Conservation (phyloP, 1,140 invertebrate genomes). For the Coboldia fuscipes region DNA sequence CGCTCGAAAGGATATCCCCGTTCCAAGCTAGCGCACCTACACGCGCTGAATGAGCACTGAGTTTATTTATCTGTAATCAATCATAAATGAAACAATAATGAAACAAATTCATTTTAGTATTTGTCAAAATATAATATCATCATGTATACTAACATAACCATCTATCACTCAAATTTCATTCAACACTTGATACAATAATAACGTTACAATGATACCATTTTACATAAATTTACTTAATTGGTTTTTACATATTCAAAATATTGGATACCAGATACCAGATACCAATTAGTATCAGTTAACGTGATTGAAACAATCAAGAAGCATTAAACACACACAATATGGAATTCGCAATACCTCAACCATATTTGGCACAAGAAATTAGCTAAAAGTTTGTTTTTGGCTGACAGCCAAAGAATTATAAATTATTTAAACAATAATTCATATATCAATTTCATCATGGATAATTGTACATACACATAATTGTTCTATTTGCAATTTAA, state of each 20-base stretch:
- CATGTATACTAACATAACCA: not conserved
- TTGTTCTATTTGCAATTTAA: too few relatives aligned
- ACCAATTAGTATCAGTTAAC: not conserved
- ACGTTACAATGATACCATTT: not conserved
- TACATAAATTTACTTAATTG: not conserved
- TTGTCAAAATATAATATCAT: not conserved
- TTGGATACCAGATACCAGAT: not conserved
- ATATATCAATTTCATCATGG: too few relatives aligned
- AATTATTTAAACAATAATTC: too few relatives aligned
- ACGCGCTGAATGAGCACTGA: constrained; percentile 80
- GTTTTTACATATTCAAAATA: not conserved
- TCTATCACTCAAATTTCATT: not conserved
- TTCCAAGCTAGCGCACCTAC: constrained; percentile 96
- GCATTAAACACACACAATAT: too few relatives aligned
- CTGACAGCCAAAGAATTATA: too few relatives aligned
- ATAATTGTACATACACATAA: too few relatives aligned
- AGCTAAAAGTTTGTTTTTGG: too few relatives aligned
- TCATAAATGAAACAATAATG: constrained; percentile 2
- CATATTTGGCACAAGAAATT: too few relatives aligned
- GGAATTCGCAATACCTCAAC: too few relatives aligned
- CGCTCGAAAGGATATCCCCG: constrained; percentile 89
- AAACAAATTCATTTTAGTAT: not conserved
- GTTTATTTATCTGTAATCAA: constrained; percentile 45
- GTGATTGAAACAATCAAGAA: not conserved
- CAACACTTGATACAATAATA: not conserved